Base-by-base conservation (phyloP, 2,888 invertebrate genomes). In the Argyra leucocephala region DNA sequence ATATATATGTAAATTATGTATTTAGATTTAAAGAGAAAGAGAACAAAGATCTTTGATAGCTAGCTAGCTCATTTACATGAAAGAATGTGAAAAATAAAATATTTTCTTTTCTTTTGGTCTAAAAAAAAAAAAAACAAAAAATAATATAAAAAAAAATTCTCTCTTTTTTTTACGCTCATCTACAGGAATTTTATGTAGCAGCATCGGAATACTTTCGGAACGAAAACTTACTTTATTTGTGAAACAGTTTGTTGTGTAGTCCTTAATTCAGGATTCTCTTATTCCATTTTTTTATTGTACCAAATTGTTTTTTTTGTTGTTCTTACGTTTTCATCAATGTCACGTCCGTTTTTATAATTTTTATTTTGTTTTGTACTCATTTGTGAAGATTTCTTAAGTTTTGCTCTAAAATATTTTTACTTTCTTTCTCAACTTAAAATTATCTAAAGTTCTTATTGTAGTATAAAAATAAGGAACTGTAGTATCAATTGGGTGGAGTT, bases 241-340 rank as follows among this genome's bases (percentile, higher is more conserved):
- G n/a, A n/a, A n/a, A n/a, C n/a, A n/a, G n/a, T n/a, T n/a, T n/a
- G n/a, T n/a, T n/a, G n/a, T n/a, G n/a, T n/a, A n/a, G n/a, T 48
- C 48, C 15, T 48, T 31, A n/a, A 31, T 31, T 37, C 5, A 12
- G 48, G 18, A 15, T 48, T 18, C 48, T 22, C 23, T 59, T 59
- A 2, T 57, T n/a, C 21, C n/a, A n/a, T n/a, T 31, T 31, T 12
- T 23, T 59, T 59, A 18, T 59, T 24, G 22, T 12, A 23, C n/a
- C n/a, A n/a, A n/a, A 23, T 59, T 59, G 23, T 18, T 23, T 48
- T 48, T 2, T n/a, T n/a, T 48, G 3, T 48, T 48, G 1, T 48
- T n/a, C 12, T 48, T 48, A 59, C 23, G 23, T 59, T 59, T 59
- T 59, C 23, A 59, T 59, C 59, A 59, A 59, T 59, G 59, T 59